Evolutionary conservation across 2,797 vertebrate species (phyloP).

Genomic region (Cynodonichthys magdalenae): DNA sequence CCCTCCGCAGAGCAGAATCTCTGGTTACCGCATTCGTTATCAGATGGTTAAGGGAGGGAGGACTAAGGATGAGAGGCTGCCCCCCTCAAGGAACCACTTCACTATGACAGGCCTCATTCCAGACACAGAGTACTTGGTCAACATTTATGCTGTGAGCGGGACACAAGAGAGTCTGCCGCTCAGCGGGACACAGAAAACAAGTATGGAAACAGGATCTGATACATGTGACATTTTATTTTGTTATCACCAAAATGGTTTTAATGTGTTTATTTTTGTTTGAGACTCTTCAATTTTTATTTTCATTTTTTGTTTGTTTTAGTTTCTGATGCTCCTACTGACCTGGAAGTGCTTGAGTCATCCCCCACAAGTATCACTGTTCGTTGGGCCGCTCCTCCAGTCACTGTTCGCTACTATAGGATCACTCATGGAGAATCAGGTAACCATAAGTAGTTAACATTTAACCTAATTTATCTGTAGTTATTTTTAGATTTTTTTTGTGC

Average conservation of each 20-base stretch:
- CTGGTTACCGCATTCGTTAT: slow-evolving; percentile 88
- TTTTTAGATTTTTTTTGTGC: neutral
- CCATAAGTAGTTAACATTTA: neutral
- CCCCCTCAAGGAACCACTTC: slow-evolving; percentile 91
- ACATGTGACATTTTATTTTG: neutral
- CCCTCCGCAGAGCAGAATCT: slow-evolving; percentile 87
- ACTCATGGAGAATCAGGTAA: slow-evolving; percentile 91
- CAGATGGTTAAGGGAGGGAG: slow-evolving; percentile 82
- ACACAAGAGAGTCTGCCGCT: slow-evolving; percentile 87
- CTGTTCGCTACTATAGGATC: slow-evolving; percentile 95
- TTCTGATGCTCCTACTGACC: slow-evolving; percentile 93
- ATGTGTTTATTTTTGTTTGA: neutral
- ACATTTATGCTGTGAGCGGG: slow-evolving; percentile 85
- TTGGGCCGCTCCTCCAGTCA: slow-evolving; percentile 95
- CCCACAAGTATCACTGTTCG: slow-evolving; percentile 89
- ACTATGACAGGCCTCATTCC: slow-evolving; percentile 90
- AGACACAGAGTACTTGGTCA: slow-evolving; percentile 90
- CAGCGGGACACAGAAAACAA: slow-evolving; percentile 89
- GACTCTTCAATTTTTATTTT: neutral
- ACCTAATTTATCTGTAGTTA: neutral
- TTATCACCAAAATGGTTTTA: neutral
- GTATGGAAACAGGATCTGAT: slow-evolving; percentile 69
- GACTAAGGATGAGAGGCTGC: slow-evolving; percentile 90
- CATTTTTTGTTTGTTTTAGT: slow-evolving; percentile 73
- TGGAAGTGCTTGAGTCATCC: slow-evolving; percentile 86